Evolutionary conservation across 1,140 invertebrate genomes (phyloP), one percentile per base, ranked within the genome.

Genomic region (Drosophila bocki): DNA sequence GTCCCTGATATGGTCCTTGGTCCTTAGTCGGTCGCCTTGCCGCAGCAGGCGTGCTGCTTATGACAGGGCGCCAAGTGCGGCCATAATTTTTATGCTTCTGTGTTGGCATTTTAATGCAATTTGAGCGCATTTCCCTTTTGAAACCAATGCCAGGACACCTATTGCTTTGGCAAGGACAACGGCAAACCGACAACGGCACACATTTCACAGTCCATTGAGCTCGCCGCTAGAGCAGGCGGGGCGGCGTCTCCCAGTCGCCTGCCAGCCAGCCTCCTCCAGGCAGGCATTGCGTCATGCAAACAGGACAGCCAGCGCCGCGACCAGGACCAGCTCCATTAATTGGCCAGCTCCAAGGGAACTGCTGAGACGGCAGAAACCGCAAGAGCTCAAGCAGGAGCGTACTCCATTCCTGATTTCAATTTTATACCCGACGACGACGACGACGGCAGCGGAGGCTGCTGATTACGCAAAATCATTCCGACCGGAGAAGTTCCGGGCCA

Each of bases 91-190:
- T 88, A 87, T 87, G 80, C 84, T 88, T 88, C 84, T 87, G 85
- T 87, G 80, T 90, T 87, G 84, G 85, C 80, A 87, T 87, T 87
- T 87, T 87, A 87, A 87, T 87, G 83, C 83, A 87, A 87, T 87
- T 87, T 87, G 84, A 88, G 78, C 84, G 84, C 85, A 87, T 87
- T 87, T 87, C 84, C 84, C 84, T 87, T 87, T 87, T 87, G 84
- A 90, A 87, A 90, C 85, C 85, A 90, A 90, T 90, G 85, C 85
- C 86, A 90, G 85, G 85, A 90, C 85, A 90, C 85, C 85, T 90
- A 90, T 90, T 85, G 85, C 86, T 90, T 90, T 90, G 85, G 86
- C 85, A 90, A 84, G 65, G 80, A 87, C 83, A 87, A 65, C 50
- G 78, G 63, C 75, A 79, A 64, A 64, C 39, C 59, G 50, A 50